phyloP scores from a whole-genome alignment of 2,113 vertebrate genomes.

The Callionymus lyra region DNA sequence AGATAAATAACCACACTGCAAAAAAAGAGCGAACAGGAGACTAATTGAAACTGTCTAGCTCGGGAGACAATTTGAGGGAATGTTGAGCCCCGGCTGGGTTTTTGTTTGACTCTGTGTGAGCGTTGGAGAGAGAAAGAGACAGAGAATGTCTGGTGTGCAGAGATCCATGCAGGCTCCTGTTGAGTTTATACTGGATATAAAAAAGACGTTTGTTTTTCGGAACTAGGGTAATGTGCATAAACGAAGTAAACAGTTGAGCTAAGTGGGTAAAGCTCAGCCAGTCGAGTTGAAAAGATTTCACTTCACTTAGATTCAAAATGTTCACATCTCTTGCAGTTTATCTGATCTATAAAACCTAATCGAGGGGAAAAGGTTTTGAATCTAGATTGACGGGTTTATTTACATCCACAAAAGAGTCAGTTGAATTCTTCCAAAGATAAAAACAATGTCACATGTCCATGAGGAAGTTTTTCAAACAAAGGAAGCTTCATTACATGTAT shows the following conservation, averaged over 20 bases:
- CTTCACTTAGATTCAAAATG: no score
- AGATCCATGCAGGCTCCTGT: conserved; percentile 54
- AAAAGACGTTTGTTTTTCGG: conserved; percentile 61
- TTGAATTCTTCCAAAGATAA: no score
- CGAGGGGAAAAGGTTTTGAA: no score
- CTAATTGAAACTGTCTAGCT: conserved; percentile 37
- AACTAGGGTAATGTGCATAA: conserved; percentile 59
- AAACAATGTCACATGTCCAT: no score
- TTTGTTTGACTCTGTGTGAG: conserved; percentile 14
- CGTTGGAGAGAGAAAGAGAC: conserved; percentile 26
- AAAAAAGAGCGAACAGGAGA: conserved; percentile 10
- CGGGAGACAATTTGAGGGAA: conserved; percentile 26
- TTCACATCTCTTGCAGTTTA: no score
- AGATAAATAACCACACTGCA: no score
- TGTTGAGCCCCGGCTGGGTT: conserved; percentile 28
- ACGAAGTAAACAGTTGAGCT: conserved; percentile 55
- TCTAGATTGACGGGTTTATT: no score
- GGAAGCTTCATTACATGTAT: no score
- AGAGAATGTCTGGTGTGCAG: conserved; percentile 56
- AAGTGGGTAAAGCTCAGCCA: conserved; percentile 33
- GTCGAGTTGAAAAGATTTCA: conserved; percentile 35
- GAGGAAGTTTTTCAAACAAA: no score
- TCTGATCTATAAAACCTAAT: no score
- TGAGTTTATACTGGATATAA: conserved; percentile 47
- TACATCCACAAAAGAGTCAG: no score